Evolutionary conservation across 2,797 vertebrate species (phyloP), one percentile per base, ranked within the genome.

Genomic region (Poeciliopsis gracilis): DNA sequence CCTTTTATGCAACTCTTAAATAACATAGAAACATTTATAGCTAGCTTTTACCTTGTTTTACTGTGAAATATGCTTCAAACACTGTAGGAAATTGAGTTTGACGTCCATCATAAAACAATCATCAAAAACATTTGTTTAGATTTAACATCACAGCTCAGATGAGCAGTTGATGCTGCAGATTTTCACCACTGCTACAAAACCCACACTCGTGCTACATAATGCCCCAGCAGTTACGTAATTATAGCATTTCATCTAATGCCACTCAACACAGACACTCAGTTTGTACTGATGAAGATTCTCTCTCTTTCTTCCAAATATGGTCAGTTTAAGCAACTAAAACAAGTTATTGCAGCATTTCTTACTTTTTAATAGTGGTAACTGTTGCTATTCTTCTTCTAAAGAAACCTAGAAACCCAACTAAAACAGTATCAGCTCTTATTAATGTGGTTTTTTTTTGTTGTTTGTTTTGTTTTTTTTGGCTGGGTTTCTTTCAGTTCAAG

Each of bases 401-500:
- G 53, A 55, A 59, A 7, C 57, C 15, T n/a, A 63, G 18, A 6
- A 36, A 38, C 36, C 20, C 23, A 38, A 67, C 4, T 43, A 43
- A 69, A n/a, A 5, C n/a, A 38, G 63, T 0, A 15, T 66, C 23
- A 3, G 36, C 9, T n/a, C 5, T 43, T 69, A 1, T 7, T 9
- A 51, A 51, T 9, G 20, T 51, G 49, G 23, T 49, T 18, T 7
- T 15, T 36, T 33, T 23, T 41, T 13, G 33, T 33, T 36, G 36
- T 36, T 36, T 36, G 36, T 36, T 5, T 36, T 12, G 12, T 41
- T 3, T 77, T 69, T 41, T 46, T 9, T 59, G n/a, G 25, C 38
- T 1, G 6, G 47, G 81, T 15, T 74, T 78, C 13, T 47, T 79
- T 81, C 91, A 99, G 98, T 99, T 33, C 98, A 99, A 97, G 98